Evolutionary conservation across 2,888 invertebrate genomes (phyloP), one percentile per base, ranked within the genome.

Genomic region (Chrysina gloriosa): DNA sequence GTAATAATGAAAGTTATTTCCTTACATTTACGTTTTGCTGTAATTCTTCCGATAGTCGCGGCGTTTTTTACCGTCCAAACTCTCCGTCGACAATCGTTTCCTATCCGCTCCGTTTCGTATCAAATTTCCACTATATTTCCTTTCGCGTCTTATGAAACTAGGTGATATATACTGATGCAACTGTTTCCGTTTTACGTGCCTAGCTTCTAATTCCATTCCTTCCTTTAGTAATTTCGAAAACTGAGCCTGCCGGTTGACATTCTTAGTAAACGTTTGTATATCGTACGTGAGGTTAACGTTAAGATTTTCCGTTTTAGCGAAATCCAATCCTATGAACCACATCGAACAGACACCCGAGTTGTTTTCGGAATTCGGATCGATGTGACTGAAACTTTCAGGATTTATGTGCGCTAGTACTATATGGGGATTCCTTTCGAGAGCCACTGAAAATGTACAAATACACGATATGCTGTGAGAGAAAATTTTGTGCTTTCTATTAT

Each of bases 281-380:
- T 97, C 97, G 74, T 90, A 90, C 0, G 98, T 98, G 68, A 98
- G 88, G 84, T 98, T 96, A 61, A 99, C 90, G 79, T 97, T 96
- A 56, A 95, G 85, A 80, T 93, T 93, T 80, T 92, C 92, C 9
- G 92, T 90, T 84, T 95, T 95, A 76, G 92, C 92, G 81, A 99
- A 97, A 72, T 93, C 92, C 61, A 99, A 86, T 0, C 99, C 99
- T 77, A 99, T 96, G 84, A 98, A 98, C 99, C 99, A 99, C 90
- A 97, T 92, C 3, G 94, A 93, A 80, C 94, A 92, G 73, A 88
- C 88, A 74, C 88, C 88, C 72, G 86, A 87, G 31, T 86, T 86
- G 1, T 85, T 80, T 67, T 87, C 84, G 5, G 81, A 71, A 75
- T 74, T 78, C n/a, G 80, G 70, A 68, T 84, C 83, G 61, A 85